Evolutionary conservation across 2,888 invertebrate genomes (phyloP), one percentile per base, ranked within the genome.

Genomic region (Xestia c-nigrum): DNA sequence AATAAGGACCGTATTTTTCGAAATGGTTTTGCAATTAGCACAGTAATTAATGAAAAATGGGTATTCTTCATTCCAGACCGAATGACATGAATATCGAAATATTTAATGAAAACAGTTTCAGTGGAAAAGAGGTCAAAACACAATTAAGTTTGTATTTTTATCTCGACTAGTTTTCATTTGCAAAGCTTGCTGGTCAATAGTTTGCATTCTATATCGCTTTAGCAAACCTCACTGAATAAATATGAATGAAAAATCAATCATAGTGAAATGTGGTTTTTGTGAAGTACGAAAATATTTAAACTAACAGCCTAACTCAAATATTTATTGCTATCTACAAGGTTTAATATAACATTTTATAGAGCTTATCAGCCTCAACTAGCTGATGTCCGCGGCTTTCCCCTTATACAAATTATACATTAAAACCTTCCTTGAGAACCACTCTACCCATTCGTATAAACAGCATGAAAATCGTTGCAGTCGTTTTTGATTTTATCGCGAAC

Each of bases 111-210:
- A 72, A 68, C 40, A n/a, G 21, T 50, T 65, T 69, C 43, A 38
- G 16, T 21, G 12, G 14, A 43, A 66, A 67, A 50, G 12, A 19
- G 21, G 55, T 40, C 31, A 38, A 68, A 47, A 24, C 24, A 24
- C 24, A 72, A 67, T 79, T 66, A 52, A 72, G 46, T 65, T 72
- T 52, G 68, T 57, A 59, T 78, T 79, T 67, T 65, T 78, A 65
- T 52, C 9, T 38, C 38, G 57, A 24, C 31, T n/a, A 59, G 21
- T 61, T 80, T 78, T 72, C 50, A 78, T 72, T 78, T 65, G 46
- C 14, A 72, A 78, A 69, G 52, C 65, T 59, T 24, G 31, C 43
- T 65, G 14, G 68, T n/a, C 66, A 72, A 55, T 78, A 31, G 61
- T 72, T 78, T 72, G 21, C n/a, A 64, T 64, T 43, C n/a, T 50